Evolutionary conservation across 2,888 invertebrate species (phyloP), one percentile per base, ranked within the genome.

Genomic region (Callimorpha dominula): DNA sequence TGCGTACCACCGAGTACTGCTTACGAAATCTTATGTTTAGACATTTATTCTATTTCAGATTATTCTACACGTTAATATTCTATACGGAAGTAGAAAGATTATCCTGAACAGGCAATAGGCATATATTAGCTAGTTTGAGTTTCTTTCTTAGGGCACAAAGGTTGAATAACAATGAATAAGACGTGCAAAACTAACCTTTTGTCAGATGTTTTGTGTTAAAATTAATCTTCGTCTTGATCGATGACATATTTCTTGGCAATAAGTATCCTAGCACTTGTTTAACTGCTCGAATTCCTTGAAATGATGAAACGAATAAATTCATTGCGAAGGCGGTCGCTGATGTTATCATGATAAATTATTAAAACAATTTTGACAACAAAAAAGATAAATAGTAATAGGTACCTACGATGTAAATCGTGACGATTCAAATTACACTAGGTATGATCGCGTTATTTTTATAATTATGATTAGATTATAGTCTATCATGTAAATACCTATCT

Each of bases 181-280:
- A 62, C 54, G 12, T 9, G 8, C 4, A 54, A 43, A 70, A 88
- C 92, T 85, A 76, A 94, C 95, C 95, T 90, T 88, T 92, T 76
- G 74, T 88, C 54, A 95, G 86, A 87, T 95, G 95, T 81, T 92
- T 95, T 46, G 92, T 86, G 86, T 95, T 90, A 76, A 90, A 91
- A 77, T 95, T 88, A 49, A 92, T 85, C 73, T 86, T 90, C 70
- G 85, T 84, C 78, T 88, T 90, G 54, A 42, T 46, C 15, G 70
- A 42, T 40, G 69, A 50, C 69, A 73, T 73, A 65, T 66, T 73
- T 57, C 73, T 69, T 3, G 91, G 91, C 74, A 90, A 70, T 40
- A 90, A 87, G 85, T 90, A 88, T 72, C 90, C 88, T 57, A 94
- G 77, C 8, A 90, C 85, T 69, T 89, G 90, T 52, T 87, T 81